Percentiles rank a stretch among this genome's conserved stretches.
Conservation (phyloP, 2,797 vertebrate species). For the Pteronotus mesoamericanus region DNA sequence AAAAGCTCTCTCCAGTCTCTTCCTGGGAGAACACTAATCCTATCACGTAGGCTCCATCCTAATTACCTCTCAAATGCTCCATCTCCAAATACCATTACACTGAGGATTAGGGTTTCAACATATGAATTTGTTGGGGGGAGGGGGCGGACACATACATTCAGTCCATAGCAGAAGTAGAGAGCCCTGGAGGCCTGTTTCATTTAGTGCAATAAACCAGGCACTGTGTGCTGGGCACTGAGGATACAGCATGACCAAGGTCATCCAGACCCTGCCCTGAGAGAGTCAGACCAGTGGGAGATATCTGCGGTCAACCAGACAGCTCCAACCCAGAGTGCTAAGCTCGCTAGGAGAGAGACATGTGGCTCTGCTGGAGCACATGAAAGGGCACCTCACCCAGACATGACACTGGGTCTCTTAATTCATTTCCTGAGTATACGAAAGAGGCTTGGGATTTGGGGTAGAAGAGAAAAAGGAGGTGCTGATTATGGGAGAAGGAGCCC, state of each 20-base stretch:
- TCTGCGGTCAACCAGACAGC: neutral
- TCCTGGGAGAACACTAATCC: neutral
- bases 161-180: neutral
- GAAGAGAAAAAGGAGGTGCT: neutral
- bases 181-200: neutral
- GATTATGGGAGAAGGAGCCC: neutral
- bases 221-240: neutral
- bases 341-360: neutral
- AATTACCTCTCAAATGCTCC: neutral
- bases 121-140: neutral
- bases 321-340: neutral
- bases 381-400: neutral
- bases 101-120: neutral
- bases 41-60: neutral
- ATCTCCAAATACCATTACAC: neutral
- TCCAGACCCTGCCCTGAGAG: neutral
- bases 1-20: neutral
- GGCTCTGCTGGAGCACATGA: neutral
- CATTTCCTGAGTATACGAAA: neutral
- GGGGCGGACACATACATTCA: neutral
- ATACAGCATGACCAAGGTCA: neutral
- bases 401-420: neutral
- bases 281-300: neutral
- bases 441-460: neutral
- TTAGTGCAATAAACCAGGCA: neutral